These are phyloP conservation scores for Aptenodytes forsteri DNA, from an alignment of 2,113 vertebrate genomes.

Conservation along the genomic window DNA sequence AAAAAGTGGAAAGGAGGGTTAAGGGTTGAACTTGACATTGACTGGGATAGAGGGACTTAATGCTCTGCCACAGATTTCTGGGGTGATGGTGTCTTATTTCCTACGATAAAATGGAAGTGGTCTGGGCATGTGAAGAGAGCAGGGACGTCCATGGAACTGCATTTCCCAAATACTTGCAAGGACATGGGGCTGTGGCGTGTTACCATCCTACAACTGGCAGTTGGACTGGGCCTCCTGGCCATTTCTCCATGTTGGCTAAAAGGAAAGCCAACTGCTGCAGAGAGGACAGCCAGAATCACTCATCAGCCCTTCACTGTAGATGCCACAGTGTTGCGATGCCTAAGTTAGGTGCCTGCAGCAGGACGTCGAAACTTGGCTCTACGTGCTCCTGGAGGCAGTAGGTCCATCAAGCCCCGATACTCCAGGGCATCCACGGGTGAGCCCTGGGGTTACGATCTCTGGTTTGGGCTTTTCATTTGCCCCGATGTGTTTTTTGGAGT, in stretches of 20 bases:
- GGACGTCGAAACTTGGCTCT: neutral
- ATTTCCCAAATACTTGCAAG: neutral
- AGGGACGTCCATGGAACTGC: fast-evolving
- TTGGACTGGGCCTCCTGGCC: neutral
- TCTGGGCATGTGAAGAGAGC: neutral
- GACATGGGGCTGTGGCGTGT: neutral
- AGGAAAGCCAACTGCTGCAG: neutral
- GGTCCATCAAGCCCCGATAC: neutral
- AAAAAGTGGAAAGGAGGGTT: neutral
- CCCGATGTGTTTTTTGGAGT: neutral
- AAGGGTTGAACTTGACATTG: neutral
- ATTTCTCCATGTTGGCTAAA: fast-evolving
- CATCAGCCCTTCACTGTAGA: neutral
- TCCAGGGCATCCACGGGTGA: neutral
- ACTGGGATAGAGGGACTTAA: neutral
- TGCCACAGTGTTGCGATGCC: neutral
- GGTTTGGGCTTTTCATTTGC: neutral
- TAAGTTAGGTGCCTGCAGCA: fast-evolving
- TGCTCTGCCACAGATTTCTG: neutral
- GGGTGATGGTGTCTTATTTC: neutral
- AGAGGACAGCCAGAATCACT: neutral
- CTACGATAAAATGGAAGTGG: neutral
- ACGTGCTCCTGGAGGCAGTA: fast-evolving
- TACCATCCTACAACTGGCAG: neutral
- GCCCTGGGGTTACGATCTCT: neutral